These are phyloP conservation scores for Aricia artaxerxes DNA, from an alignment of 2,888 invertebrate species.

Conservation along the genomic window DNA sequence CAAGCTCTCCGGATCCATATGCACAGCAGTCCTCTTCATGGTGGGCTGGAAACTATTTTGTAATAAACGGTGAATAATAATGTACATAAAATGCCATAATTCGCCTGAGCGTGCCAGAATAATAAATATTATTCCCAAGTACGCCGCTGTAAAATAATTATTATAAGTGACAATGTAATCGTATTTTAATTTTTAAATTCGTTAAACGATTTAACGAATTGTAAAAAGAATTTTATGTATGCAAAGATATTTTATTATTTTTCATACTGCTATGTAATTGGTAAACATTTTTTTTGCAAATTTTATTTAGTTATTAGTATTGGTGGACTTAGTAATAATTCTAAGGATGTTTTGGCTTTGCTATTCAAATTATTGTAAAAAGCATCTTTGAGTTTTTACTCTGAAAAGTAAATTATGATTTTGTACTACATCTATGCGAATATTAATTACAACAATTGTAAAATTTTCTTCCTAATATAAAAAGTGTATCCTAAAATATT, in stretches of 20 bases:
- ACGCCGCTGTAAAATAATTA: conserved; percentile 34
- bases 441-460: not conserved
- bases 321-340: not conserved
- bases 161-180: conserved; percentile 23
- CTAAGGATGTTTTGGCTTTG: not conserved
- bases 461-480: conserved; percentile 1
- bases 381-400: not conserved
- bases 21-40: conserved; percentile 83
- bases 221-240: conserved; percentile 13
- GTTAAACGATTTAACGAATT: conserved; percentile 24
- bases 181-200: conserved; percentile 27
- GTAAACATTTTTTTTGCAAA: not conserved
- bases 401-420: not conserved
- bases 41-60: conserved; percentile 82
- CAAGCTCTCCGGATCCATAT: conserved; percentile 78
- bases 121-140: conserved; percentile 40
- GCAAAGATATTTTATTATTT: not conserved
- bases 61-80: conserved; percentile 75
- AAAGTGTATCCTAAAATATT: conserved; percentile 16
- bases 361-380: not conserved
- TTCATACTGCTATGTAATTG: not conserved
- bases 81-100: conserved; percentile 25
- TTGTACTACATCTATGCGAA: conserved; percentile 3
- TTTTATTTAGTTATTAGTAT: not conserved
- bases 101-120: conserved; percentile 41